Percentiles rank a stretch among this genome's conserved stretches.
These are phyloP conservation scores for Numenius phaeopus DNA, from an alignment of 2,797 vertebrate species.

Conservation along the genomic window DNA sequence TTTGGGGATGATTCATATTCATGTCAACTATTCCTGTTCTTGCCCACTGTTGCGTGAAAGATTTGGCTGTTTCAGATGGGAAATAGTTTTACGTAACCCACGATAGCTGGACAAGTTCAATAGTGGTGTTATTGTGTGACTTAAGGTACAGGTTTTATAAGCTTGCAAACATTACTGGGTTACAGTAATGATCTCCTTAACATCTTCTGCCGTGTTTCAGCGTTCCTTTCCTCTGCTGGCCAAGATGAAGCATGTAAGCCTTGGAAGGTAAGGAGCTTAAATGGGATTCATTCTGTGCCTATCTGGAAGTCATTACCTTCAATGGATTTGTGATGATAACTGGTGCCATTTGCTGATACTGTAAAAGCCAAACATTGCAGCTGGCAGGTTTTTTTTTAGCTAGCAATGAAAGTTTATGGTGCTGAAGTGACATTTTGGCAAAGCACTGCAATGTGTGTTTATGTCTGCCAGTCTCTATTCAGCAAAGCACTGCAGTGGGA, in stretches of 20 bases:
- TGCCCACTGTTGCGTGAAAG: not conserved
- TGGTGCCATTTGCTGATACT: not conserved
- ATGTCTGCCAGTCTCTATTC: not conserved
- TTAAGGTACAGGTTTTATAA: not conserved
- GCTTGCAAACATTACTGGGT: not conserved
- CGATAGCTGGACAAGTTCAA: not conserved
- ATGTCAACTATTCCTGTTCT: not conserved
- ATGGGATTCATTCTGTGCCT: not conserved
- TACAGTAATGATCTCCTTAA: not conserved
- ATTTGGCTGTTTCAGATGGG: not conserved
- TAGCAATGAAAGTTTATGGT: not conserved
- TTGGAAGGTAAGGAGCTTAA: not conserved
- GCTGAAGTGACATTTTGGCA: not conserved
- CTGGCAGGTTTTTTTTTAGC: not conserved
- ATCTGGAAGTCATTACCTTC: not conserved
- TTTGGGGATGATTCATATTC: not conserved
- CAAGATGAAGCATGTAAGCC: not conserved
- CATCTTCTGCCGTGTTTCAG: not conserved
- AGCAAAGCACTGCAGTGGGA: not conserved
- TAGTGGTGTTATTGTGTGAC: not conserved
- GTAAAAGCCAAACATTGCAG: not conserved
- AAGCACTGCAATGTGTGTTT: not conserved
- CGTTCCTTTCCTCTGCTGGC: not conserved
- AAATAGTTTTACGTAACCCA: not conserved
- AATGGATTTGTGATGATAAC: not conserved